Evolutionary conservation across 2,888 invertebrate species (phyloP), one percentile per base, ranked within the genome.

Genomic region (Protonemura montana): DNA sequence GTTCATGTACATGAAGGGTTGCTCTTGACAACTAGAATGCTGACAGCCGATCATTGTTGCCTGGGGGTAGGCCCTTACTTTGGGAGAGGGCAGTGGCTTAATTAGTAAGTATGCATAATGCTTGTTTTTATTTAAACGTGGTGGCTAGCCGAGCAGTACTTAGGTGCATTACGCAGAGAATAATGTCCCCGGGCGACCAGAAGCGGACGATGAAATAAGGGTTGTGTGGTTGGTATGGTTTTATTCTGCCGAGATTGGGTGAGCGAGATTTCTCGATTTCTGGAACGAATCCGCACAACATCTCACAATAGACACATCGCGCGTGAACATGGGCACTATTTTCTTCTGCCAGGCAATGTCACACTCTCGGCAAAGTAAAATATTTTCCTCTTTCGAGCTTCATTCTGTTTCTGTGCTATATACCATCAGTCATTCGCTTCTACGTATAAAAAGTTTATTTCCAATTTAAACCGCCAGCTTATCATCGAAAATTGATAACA

Each of bases 401-500:
- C 59, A 21, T 59, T 59, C 59, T 59, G 3, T 21, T 13, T 59
- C 59, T 3, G 21, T 3, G 2, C 6, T 10, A 13, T 59, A 21
- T 2, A 10, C 59, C 16, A 21, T 41, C 21, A 21, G 59, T 59
- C 16, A 59, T 16, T 16, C 59, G 59, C 59, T 3, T 35, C 35
- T 35, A 35, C 10, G 10, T 35, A 35, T 59, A 59, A 21, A 59
- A 59, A 59, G 59, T 59, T 59, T 21, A 21, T 21, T 59, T 21
- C 59, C 59, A 59, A 59, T 59, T 59, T 59, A 59, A 59, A 59
- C 59, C 21, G 59, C 1, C 59, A 13, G 59, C 76, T 76, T 84
- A 84, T 84, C 84, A 76, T 76, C 59, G 76, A 27, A 30, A 76
- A 76, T 76, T 84, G 42, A 84, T 84, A 84, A 84, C 59, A 76